phyloP scores from a whole-genome alignment of 2,113 vertebrate species.

The Mormoops blainvillei region DNA sequence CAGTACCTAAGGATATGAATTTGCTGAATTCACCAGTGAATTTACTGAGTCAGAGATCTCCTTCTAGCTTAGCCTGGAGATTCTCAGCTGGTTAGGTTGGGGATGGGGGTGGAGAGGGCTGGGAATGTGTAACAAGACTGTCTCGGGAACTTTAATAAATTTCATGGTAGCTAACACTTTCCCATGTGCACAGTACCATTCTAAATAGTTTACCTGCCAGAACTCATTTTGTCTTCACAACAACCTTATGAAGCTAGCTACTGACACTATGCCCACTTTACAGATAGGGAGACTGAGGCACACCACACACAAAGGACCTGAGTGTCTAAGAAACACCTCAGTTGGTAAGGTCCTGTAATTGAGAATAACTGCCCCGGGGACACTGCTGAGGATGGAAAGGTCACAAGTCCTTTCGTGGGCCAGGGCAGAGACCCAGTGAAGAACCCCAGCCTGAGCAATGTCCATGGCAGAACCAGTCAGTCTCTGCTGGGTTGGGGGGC shows the following conservation, averaged over 20 bases:
- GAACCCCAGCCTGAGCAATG: not conserved
- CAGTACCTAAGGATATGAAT: not conserved
- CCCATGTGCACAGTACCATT: not conserved
- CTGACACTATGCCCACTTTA: accelerated
- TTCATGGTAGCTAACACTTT: accelerated
- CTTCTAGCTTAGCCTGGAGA: not conserved
- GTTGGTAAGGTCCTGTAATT: no score
- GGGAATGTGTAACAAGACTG: not conserved
- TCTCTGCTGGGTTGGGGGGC: not conserved
- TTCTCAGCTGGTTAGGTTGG: not conserved
- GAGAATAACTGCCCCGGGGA: not conserved
- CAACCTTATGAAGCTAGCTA: not conserved
- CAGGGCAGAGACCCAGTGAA: not conserved
- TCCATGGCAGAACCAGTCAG: not conserved
- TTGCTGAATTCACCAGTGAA: not conserved
- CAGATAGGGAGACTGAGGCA: not conserved
- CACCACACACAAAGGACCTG: accelerated
- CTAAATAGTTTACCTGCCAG: not conserved
- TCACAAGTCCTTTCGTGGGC: not conserved
- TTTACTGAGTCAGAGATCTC: not conserved
- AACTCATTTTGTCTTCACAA: accelerated
- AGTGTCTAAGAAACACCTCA: not conserved
- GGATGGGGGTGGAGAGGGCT: not conserved
- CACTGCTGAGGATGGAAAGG: accelerated
- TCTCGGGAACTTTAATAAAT: not conserved